A percentile compares a stretch with the other conserved stretches of the same genome.
These are phyloP conservation scores for Serinus canaria DNA, from an alignment of 2,113 vertebrate genomes.

Conservation along the genomic window DNA sequence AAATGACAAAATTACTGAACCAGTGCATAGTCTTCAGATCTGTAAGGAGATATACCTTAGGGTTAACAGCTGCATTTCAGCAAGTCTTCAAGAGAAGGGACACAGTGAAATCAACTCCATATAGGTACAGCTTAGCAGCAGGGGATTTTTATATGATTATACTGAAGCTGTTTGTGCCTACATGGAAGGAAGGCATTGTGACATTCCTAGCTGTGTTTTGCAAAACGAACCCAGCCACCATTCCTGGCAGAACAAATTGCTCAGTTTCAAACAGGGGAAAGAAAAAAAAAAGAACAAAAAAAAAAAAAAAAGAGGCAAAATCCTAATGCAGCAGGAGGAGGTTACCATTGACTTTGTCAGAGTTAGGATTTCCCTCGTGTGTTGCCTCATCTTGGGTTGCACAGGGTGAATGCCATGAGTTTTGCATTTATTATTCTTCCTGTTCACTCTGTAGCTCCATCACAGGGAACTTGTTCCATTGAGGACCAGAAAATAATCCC, in stretches of 20 bases:
- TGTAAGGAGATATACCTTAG: slow-evolving; percentile 6
- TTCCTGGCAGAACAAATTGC: neutral
- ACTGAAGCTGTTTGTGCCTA: neutral
- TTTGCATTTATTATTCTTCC: neutral
- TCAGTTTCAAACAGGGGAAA: neutral
- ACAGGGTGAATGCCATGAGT: accelerated
- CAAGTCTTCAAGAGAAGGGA: slow-evolving; percentile 3
- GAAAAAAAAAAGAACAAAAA: neutral
- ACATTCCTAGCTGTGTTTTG: neutral
- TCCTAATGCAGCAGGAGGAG: neutral
- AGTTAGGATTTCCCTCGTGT: neutral
- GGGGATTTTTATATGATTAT: neutral
- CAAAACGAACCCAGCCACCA: neutral
- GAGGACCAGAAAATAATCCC: neutral
- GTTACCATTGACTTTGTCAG: neutral
- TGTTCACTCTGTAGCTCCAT: neutral
- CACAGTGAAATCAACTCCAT: neutral
- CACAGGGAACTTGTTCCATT: neutral
- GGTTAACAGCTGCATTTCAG: slow-evolving; percentile 50
- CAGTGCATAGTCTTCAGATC: neutral
- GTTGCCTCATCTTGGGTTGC: neutral
- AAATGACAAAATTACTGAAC: slow-evolving; percentile 53
- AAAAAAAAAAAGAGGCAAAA: neutral
- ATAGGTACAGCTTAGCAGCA: neutral
- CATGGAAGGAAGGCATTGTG: neutral